Percentiles rank a stretch among this genome's conserved stretches.
These are phyloP conservation scores for Rhabdomys dilectus DNA, from an alignment of 2,113 vertebrate species.

Conservation along the genomic window DNA sequence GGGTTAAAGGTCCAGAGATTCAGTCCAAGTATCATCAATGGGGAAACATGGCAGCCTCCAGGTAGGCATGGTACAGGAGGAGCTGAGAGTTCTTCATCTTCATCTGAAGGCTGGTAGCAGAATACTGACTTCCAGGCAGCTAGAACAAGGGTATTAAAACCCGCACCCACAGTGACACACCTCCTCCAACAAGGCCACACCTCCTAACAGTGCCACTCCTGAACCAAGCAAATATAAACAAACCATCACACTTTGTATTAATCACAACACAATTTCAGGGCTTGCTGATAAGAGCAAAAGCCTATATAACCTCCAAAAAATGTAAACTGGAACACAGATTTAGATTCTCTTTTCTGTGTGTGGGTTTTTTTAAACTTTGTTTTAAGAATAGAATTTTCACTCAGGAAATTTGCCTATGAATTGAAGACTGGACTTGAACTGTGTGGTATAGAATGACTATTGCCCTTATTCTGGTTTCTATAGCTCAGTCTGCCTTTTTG, in stretches of 20 bases:
- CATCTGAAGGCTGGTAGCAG: too few relatives aligned
- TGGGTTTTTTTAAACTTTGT: not conserved
- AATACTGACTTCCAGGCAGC: too few relatives aligned
- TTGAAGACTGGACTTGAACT: not conserved
- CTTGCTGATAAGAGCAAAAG: not conserved
- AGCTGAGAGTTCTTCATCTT: too few relatives aligned
- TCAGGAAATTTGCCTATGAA: not conserved
- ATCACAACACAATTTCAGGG: not conserved
- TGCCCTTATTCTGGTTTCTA: not conserved
- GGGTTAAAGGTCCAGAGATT: too few relatives aligned
- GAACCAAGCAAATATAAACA: too few relatives aligned
- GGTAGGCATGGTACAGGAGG: too few relatives aligned
- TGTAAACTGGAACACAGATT: conserved; percentile 15
- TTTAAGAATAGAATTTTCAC: not conserved
- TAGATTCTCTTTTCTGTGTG: not conserved
- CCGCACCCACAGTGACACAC: too few relatives aligned
- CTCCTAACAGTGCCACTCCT: too few relatives aligned
- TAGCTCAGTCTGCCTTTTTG: not conserved
- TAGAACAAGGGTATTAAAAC: too few relatives aligned
- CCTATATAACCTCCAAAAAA: conserved; percentile 29
- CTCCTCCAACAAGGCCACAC: too few relatives aligned
- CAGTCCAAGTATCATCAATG: too few relatives aligned
- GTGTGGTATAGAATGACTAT: fast-evolving
- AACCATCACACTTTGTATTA: not conserved
- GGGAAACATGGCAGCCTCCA: too few relatives aligned